Percentiles rank a stretch among this genome's conserved stretches.
Evolutionary conservation across 2,888 invertebrate genomes (phyloP).

Genomic region (Dynastes hyllus): DNA sequence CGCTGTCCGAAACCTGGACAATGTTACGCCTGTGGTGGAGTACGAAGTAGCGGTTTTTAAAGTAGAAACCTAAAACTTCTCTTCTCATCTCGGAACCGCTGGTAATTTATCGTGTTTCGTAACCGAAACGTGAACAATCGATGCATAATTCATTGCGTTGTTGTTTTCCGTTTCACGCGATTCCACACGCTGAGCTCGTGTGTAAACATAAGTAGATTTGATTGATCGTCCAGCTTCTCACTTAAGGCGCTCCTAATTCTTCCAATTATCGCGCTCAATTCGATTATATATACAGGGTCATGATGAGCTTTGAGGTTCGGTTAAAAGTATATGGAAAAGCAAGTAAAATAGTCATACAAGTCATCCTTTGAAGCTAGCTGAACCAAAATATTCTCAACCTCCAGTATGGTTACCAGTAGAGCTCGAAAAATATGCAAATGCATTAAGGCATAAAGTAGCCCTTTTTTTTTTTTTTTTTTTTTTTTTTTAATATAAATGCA

Average conservation of each 20-base stretch:
- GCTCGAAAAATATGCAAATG: no score
- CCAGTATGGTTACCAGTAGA: no score
- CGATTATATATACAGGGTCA: no score
- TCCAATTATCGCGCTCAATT: background rate
- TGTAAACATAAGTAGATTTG: constrained; percentile 40
- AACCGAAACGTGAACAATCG: constrained; percentile 48
- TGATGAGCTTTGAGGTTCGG: no score
- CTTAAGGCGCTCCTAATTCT: constrained; percentile 16
- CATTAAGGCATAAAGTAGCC: no score
- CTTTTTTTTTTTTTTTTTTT: no score
- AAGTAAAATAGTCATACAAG: no score
- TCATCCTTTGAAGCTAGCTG: no score
- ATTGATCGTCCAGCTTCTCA: constrained; percentile 17
- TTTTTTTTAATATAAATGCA: no score
- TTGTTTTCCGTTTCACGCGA: constrained; percentile 32
- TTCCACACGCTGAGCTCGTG: constrained; percentile 42
- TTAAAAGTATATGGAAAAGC: no score
- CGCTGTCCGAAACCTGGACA: background rate
- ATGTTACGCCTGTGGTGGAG: background rate
- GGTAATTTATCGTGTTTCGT: constrained; percentile 50
- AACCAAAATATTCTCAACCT: no score
- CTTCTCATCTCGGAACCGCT: constrained; percentile 24
- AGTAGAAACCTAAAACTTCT: background rate
- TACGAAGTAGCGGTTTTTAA: background rate
- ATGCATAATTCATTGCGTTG: constrained; percentile 48